Evolutionary conservation across 2,113 vertebrate species (phyloP).

Genomic region (Sturnira hondurensis): DNA sequence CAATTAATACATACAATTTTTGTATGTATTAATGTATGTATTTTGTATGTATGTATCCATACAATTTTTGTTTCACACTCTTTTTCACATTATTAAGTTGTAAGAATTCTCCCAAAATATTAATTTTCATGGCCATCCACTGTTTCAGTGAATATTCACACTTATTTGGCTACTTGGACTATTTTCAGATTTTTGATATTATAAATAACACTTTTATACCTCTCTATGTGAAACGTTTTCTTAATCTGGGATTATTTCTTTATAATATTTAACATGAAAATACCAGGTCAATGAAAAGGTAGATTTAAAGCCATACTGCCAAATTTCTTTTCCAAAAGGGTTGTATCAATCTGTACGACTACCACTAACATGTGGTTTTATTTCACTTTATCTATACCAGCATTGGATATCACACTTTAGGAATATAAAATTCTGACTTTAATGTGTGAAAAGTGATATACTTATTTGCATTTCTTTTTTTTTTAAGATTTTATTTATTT

Average conservation of each 20-base stretch:
- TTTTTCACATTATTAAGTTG: background rate
- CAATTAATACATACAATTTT: background rate
- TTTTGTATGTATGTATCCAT: background rate
- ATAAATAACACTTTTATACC: background rate
- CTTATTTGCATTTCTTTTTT: background rate
- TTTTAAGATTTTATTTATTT: too few relatives aligned
- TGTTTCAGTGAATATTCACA: background rate
- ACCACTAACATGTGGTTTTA: background rate
- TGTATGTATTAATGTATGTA: too few relatives aligned
- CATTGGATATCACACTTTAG: background rate
- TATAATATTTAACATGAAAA: constrained; percentile 1
- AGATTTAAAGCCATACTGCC: background rate
- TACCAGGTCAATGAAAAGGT: background rate
- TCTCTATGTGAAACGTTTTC: background rate
- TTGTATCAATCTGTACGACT: background rate
- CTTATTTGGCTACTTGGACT: background rate
- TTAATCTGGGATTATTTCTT: background rate
- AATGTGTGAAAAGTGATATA: background rate
- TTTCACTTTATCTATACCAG: background rate
- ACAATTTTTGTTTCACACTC: background rate
- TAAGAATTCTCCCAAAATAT: background rate
- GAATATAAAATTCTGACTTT: background rate
- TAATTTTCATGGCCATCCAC: background rate
- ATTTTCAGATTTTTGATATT: constrained; percentile 13
- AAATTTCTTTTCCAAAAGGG: background rate